phyloP scores from a whole-genome alignment of 1,140 invertebrate genomes.

The Solenopsis fugax region DNA sequence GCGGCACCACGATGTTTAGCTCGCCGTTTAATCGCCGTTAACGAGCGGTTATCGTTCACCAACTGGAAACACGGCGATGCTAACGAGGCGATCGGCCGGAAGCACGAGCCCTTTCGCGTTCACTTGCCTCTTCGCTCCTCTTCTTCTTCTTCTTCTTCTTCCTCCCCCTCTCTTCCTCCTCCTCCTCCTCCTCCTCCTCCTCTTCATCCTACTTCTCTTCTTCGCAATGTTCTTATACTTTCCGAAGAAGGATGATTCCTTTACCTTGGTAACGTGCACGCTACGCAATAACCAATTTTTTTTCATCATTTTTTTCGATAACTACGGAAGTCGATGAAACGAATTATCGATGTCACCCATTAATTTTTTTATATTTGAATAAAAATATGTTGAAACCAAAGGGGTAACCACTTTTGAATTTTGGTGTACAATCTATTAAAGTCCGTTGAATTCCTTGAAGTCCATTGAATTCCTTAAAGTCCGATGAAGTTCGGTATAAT shows the following conservation, averaged over 20 bases:
- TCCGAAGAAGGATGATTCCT: constrained; percentile 22
- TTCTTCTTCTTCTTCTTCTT: constrained; percentile 46
- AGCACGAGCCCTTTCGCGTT: constrained; percentile 75
- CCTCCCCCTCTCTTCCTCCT: background rate
- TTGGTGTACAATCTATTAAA: too few relatives aligned
- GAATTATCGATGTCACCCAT: background rate
- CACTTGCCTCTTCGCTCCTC: constrained; percentile 57
- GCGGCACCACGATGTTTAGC: constrained; percentile 82
- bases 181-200: background rate
- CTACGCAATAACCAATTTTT: constrained; percentile 37
- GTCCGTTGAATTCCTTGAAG: too few relatives aligned
- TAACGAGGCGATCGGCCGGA: constrained; percentile 82
- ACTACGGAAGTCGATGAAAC: background rate
- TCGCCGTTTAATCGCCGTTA: constrained; percentile 84
- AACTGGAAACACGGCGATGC: constrained; percentile 83
- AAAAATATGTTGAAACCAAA: background rate
- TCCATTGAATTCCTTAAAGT: too few relatives aligned
- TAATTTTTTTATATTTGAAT: background rate
- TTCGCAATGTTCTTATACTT: constrained; percentile 10
- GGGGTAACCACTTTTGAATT: too few relatives aligned
- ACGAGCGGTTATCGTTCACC: constrained; percentile 84
- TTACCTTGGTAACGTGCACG: constrained; percentile 12
- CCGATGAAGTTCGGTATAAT: too few relatives aligned
- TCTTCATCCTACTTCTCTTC: background rate
- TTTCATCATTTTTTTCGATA: background rate